Evolutionary conservation across 64 coral and sea anemone genomes (phyloP), one percentile per base, ranked within the genome.

Genomic region (Hydrozoanthus tunicans): DNA sequence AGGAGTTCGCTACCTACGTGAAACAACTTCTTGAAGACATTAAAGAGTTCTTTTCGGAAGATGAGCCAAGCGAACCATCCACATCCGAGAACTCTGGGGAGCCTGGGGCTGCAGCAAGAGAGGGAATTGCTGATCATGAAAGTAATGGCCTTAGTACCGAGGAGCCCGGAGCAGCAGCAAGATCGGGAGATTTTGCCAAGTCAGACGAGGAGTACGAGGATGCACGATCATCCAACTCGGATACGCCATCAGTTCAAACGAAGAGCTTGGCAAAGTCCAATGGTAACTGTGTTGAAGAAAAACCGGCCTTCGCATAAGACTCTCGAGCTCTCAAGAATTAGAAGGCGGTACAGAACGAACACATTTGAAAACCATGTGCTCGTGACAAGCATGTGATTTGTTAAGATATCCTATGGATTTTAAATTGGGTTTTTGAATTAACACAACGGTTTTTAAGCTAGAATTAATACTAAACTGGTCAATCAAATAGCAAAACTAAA

Each of bases 1-100:
- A 94, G 53, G 92, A 96, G 76, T 94, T 94, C 71, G 78, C 77
- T 63, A 6, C 6, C 6, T 96, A 92, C 25, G 95, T 94, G 32
- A 74, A 79, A 23, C 7, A 77, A 68, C 68, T 96, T 62, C 59
- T 96, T 11, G 57, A 9, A 9, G 95, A 96, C 76, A 92, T 96
- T 62, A 53, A 69, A 59, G 89, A 83, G 13, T 90, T 81, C 13
- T 89, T 96, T 52, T 83, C 77, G 3, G 92, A 93, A 5, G 90
- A 96, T 88, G 69, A 68, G 9, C 66, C 83, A 54, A 86, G 53
- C 20, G 56, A 75, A 51, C 27, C 66, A 70, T 72, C 84, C 53
- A 68, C 25, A 53, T 7, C 4, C 4, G 72, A 57, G 66, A 86
- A 86, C 13, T 15, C 11, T 56, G 68, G 74, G 54, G 56, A 6